Evolutionary conservation across 2,888 invertebrate species (phyloP).

Genomic region (Geophilus truncorum): DNA sequence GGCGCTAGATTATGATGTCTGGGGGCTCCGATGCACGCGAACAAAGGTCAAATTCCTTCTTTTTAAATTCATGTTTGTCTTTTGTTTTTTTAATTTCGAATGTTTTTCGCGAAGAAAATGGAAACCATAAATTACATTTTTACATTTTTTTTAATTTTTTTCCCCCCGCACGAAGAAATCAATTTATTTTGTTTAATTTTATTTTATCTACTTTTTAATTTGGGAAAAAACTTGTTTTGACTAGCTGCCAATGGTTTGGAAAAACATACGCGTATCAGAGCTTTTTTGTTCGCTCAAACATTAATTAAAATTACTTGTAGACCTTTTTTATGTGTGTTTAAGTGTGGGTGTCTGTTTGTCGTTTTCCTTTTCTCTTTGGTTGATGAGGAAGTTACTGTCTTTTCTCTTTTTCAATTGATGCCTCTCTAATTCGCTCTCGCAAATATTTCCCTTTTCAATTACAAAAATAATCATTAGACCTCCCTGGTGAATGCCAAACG

Average conservation of each 20-base stretch:
- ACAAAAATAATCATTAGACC: slow-evolving; percentile 28
- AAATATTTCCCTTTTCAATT: slow-evolving; percentile 29
- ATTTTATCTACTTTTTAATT: too few species aligned
- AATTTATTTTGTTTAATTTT: background rate
- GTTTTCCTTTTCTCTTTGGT: slow-evolving; percentile 7
- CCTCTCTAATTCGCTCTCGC: slow-evolving; percentile 23
- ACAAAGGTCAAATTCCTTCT: background rate
- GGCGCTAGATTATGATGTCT: background rate
- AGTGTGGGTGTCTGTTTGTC: background rate
- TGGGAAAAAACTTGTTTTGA: background rate
- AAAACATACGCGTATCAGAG: background rate
- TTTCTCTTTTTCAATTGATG: slow-evolving; percentile 13
- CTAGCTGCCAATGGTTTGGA: background rate
- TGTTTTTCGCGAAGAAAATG: background rate
- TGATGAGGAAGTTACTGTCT: slow-evolving; percentile 1
- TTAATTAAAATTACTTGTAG: slow-evolving; percentile 18
- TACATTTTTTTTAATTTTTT: background rate
- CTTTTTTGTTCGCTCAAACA: background rate
- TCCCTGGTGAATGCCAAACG: background rate
- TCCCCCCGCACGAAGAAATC: background rate
- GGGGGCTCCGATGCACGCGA: background rate
- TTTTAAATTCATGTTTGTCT: background rate
- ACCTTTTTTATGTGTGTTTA: slow-evolving; percentile 6
- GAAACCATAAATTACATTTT: background rate
- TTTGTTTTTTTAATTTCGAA: background rate